A percentile compares a stretch with the other conserved stretches of the same genome.
Conservation (phyloP, 2,888 invertebrate genomes). For the Agonopterix heracliana region DNA sequence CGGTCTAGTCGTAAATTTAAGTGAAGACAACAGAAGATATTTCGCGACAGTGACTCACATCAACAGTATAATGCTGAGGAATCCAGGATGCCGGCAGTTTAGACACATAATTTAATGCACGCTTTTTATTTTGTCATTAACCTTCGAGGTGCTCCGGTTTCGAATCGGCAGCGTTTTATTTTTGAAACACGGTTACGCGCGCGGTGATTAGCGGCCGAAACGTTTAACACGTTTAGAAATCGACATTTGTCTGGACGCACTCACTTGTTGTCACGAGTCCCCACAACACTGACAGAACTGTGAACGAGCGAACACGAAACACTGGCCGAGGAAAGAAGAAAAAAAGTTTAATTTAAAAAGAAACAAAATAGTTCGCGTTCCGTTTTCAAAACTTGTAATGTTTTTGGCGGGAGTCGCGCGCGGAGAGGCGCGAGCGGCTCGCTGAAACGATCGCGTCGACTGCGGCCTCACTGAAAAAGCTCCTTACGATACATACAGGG, state of each 20-base stretch:
- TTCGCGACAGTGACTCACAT: not conserved
- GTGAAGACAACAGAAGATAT: not conserved
- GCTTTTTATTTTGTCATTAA: constrained; percentile 73
- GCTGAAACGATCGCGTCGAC: constrained; percentile 53
- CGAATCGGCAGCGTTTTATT: constrained; percentile 71
- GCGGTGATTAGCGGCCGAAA: constrained; percentile 38
- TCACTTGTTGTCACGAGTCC: constrained; percentile 25
- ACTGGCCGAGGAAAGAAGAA: constrained; percentile 14
- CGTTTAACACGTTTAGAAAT: constrained; percentile 37
- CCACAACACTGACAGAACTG: not conserved
- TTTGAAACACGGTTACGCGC: constrained; percentile 67
- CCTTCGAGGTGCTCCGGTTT: constrained; percentile 72
- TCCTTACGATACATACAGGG: constrained; percentile 58
- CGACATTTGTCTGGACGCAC: constrained; percentile 27
- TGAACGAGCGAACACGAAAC: not conserved
- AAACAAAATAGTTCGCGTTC: constrained; percentile 29
- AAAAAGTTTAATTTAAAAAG: constrained; percentile 17
- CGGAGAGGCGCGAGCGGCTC: constrained; percentile 54
- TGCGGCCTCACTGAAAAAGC: constrained; percentile 60
- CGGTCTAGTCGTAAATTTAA: too few species aligned
- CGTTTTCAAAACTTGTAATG: constrained; percentile 34
- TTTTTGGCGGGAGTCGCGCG: constrained; percentile 19
- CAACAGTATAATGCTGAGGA: constrained; percentile 1
- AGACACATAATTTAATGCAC: constrained; percentile 62
- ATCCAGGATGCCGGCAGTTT: constrained; percentile 43